Base-by-base conservation (phyloP, 2,888 invertebrate genomes). In the Elmis aenea region DNA sequence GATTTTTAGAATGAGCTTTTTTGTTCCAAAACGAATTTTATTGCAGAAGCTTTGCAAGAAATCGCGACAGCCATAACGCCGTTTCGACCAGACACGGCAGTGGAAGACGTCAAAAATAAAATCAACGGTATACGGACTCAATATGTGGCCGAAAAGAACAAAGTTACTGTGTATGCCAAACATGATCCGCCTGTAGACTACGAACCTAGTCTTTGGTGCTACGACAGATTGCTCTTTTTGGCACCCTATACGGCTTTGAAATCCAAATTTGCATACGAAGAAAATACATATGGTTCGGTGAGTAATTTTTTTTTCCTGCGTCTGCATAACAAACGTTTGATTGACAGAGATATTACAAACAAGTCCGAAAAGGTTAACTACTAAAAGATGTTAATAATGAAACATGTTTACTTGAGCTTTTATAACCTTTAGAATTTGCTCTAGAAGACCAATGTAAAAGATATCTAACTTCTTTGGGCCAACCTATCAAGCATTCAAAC, bases 61-160 rank as follows among this genome's bases (percentile, higher is more conserved):
- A 42, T 42, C 14, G 37, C 38, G 12, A 5, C 9, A 8, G 26
- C 14, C 13, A 13, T 31, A 6, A 3, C 16, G 15, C 27, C 28
- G 13, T 23, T 20, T 20, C 22, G 36, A 12, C 29, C 33, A 29
- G 28, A 41, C 9, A 37, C 36, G 9, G 23, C 37, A 10, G 15
- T 32, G 4, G 42, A 42, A 30, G 42, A 42, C 24, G 30, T 42
- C 10, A 42, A 38, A 30, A 38, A 34, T 24, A 42, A 42, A 38
- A 38, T 42, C 2, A 38, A 42, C 14, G 37, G 42, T 5, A 42
- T 42, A 16, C 37, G 42, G 6, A 33, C 37, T 10, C 42, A 38
- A 8, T 42, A 33, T 21, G 37, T 34, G 3, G 33, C 37, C 1
- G 42, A 42, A 27, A 30, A 33, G n/a, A 42, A 42, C 22, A 42